Percentiles rank a stretch among this genome's conserved stretches.
Evolutionary conservation across 1,140 invertebrate genomes (phyloP).

Genomic region (Hormaphis cornu): DNA sequence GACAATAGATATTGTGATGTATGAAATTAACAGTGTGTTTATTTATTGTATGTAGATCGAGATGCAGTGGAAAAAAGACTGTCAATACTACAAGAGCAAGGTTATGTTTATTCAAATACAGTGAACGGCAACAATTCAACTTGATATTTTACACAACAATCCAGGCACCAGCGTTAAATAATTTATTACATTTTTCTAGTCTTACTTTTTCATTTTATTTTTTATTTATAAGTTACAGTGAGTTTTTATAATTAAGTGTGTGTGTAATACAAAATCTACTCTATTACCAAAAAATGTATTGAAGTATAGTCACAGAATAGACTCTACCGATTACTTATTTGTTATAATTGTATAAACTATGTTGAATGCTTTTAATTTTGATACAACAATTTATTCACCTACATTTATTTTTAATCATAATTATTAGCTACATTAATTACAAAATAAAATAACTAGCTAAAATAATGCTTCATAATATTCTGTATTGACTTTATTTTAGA

Average conservation of each 20-base stretch:
- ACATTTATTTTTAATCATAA: not conserved
- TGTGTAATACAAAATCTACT: not conserved
- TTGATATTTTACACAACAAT: constrained; percentile 4
- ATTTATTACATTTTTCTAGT: not conserved
- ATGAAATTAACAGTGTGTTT: constrained; percentile 24
- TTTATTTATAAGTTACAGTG: constrained; percentile 2
- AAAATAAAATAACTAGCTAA: no score
- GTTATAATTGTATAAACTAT: not conserved
- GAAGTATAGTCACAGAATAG: not conserved
- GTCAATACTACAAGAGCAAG: constrained; percentile 74
- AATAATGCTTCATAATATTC: no score
- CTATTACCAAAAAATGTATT: not conserved
- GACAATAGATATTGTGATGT: not conserved
- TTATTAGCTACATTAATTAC: no score
- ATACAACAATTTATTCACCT: not conserved
- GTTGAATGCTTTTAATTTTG: not conserved
- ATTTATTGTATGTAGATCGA: constrained; percentile 58
- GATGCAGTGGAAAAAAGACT: constrained; percentile 85
- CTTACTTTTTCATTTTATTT: not conserved
- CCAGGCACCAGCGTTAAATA: not conserved
- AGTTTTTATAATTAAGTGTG: not conserved
- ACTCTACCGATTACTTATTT: not conserved
- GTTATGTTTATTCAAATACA: constrained; percentile 59
- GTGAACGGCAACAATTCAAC: constrained; percentile 29
- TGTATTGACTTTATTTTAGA: no score